A percentile compares a stretch with the other conserved stretches of the same genome.
These are phyloP conservation scores for Pseudomyrmex pallidus DNA, from an alignment of 1,140 invertebrate genomes.

Conservation along the genomic window DNA sequence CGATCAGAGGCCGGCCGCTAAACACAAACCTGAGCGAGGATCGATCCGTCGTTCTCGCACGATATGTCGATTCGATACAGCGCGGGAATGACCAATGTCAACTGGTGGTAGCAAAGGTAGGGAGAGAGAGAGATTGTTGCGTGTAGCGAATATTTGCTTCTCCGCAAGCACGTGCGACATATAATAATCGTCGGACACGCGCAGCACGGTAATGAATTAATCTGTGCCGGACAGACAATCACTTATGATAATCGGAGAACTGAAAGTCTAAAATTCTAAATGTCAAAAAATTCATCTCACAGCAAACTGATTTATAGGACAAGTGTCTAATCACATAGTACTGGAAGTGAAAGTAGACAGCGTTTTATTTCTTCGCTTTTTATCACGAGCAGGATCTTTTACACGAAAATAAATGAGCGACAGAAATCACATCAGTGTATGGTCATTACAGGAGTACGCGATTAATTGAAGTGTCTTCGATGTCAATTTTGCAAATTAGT, in stretches of 20 bases:
- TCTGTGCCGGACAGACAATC: not conserved
- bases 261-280: too few species aligned
- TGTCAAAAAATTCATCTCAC: too few species aligned
- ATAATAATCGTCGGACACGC: not conserved
- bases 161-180: not conserved
- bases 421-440: too few species aligned
- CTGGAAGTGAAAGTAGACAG: too few species aligned
- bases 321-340: too few species aligned
- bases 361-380: too few species aligned
- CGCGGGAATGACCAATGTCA: slow-evolving; percentile 34
- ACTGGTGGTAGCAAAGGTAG: not conserved
- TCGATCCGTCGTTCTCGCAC: slow-evolving; percentile 41
- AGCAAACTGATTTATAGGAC: too few species aligned
- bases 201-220: slow-evolving; percentile 1
- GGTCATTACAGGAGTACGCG: too few species aligned
- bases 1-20: slow-evolving; percentile 51
- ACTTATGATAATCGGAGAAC: not conserved
- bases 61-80: slow-evolving; percentile 7
- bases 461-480: too few species aligned
- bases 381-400: too few species aligned
- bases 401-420: too few species aligned
- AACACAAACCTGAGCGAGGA: slow-evolving; percentile 14
- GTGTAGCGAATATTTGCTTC: not conserved
- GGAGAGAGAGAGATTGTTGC: not conserved
- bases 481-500: too few species aligned